Evolutionary conservation across 2,797 vertebrate genomes (phyloP), one percentile per base, ranked within the genome.

Genomic region (Thalassophryne amazonica): DNA sequence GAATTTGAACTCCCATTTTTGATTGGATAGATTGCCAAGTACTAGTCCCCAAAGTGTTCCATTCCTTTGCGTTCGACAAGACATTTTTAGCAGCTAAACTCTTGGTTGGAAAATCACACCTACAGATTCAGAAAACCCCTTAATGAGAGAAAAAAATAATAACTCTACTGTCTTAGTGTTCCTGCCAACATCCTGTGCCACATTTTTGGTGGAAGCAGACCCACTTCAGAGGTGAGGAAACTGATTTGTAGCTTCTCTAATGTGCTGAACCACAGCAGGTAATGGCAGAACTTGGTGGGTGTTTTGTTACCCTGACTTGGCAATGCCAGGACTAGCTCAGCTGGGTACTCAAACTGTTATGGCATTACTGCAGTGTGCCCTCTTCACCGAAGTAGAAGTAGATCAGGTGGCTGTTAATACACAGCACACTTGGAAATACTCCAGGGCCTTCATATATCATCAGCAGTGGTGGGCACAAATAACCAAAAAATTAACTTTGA

Each of bases 281-380:
- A 39, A 38, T 46, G 38, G 48, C 45, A 27, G 45, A 32, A 35
- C 73, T 30, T 63, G 73, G 76, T 55, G 64, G 43, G 66, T 73
- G 65, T 76, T 73, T 81, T 54, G 73, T 81, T 76, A 68, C 14
- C 20, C 38, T 39, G 59, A 57, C 24, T 27, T 39, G 23, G 43
- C 46, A 59, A 41, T 14, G 62, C 14, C 7, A 10, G 39, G 45
- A 19, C 41, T 14, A 50, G 52, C 73, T 53, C 63, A 7, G 56
- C 30, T 16, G 36, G 50, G 22, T 3, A 11, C 12, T 7, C 5
- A 41, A 47, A 16, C 41, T 31, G 6, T 47, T 25, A 16, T 22
- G 14, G 29, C 24, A 30, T 1, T 21, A 22, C 32, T 71, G 41
- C 16, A 15, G 30, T 25, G 25, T 16, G 22, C 38, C 38, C 17